Evolutionary conservation across 1,140 invertebrate genomes (phyloP).

Genomic region (Amphibalanus amphitrite): DNA sequence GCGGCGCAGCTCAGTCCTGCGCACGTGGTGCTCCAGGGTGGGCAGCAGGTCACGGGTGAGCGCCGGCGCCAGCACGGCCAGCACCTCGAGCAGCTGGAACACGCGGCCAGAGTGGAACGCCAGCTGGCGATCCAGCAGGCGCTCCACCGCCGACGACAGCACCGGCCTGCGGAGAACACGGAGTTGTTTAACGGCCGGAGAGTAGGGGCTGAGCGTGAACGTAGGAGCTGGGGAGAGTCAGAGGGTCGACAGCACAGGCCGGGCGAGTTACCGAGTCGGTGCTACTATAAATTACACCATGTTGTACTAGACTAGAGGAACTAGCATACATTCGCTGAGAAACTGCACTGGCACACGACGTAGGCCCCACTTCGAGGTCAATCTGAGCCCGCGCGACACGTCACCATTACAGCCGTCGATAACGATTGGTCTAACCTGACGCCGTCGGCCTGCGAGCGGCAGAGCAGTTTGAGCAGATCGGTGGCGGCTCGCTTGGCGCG

Average conservation of each 20-base stretch:
- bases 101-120: background rate
- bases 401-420: too few species aligned
- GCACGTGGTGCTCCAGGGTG: background rate
- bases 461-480: background rate
- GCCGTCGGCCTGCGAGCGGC: background rate
- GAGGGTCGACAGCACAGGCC: too few species aligned
- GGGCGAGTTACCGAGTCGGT: too few species aligned
- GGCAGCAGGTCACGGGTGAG: background rate
- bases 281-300: too few species aligned
- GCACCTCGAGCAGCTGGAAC: background rate
- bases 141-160: background rate
- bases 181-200: too few species aligned
- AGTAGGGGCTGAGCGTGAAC: too few species aligned
- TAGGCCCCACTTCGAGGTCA: too few species aligned
- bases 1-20: background rate
- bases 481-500: background rate
- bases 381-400: too few species aligned
- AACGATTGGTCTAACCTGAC: background rate
- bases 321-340: too few species aligned
- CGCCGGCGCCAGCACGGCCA: background rate
- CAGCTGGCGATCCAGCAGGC: background rate
- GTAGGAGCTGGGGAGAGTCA: too few species aligned
- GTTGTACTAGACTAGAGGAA: too few species aligned
- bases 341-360: too few species aligned
- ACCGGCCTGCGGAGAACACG: background rate